Evolutionary conservation across 1,140 invertebrate species (phyloP).

Genomic region (Drosophila subpulchrella): DNA sequence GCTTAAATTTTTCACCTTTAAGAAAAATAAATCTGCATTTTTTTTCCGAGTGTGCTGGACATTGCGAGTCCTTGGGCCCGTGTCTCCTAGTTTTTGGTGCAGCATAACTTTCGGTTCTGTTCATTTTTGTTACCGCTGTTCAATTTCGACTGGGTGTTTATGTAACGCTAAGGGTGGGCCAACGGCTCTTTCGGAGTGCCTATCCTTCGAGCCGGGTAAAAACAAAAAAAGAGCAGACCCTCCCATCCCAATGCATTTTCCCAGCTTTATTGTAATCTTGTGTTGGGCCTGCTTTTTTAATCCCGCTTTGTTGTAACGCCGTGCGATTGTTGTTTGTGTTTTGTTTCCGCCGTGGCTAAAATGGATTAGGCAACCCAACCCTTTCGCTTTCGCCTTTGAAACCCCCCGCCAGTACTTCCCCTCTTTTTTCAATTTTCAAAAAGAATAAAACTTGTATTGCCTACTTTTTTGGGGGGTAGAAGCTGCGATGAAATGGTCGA

Average conservation of each 20-base stretch:
- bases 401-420: neutral
- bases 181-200: neutral
- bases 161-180: conserved; percentile 34
- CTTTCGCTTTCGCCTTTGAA: neutral
- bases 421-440: neutral
- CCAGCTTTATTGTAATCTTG: conserved; percentile 55
- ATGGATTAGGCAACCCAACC: conserved; percentile 56
- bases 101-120: conserved; percentile 10
- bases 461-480: conserved; percentile 35
- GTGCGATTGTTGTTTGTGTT: conserved; percentile 42
- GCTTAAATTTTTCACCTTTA: too few species aligned
- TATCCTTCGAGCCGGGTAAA: conserved; percentile 8
- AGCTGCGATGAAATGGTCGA: neutral
- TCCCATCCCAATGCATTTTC: neutral
- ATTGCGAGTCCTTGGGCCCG: neutral
- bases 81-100: conserved; percentile 5
- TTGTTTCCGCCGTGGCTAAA: conserved; percentile 48
- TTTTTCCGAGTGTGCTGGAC: conserved; percentile 8
- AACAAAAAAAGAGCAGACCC: conserved; percentile 16
- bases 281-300: conserved; percentile 69
- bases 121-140: neutral
- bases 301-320: conserved; percentile 66
- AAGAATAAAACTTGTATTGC: conserved; percentile 12
- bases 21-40: neutral
- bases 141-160: neutral